Evolutionary conservation across 2,113 vertebrate genomes (phyloP).

Genomic region (Ia io): DNA sequence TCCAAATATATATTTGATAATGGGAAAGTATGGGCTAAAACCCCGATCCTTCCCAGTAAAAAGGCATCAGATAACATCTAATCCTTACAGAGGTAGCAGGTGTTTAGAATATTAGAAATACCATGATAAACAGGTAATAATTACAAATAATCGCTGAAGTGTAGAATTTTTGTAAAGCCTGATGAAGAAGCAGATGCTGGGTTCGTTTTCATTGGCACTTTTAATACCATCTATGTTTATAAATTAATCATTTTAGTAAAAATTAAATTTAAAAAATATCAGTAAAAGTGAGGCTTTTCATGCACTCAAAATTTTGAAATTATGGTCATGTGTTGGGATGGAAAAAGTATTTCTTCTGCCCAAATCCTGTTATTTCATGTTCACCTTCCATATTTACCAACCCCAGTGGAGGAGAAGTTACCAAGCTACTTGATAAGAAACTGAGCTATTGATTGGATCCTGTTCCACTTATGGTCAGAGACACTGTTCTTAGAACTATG

Average conservation of each 20-base stretch:
- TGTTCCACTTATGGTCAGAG: background rate
- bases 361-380: background rate
- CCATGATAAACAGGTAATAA: background rate
- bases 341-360: background rate
- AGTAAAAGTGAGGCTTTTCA: background rate
- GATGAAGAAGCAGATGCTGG: background rate
- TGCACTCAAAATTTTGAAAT: background rate
- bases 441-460: background rate
- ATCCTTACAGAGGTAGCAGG: background rate
- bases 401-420: background rate
- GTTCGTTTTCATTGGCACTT: background rate
- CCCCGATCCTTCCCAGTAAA: background rate
- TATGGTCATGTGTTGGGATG: too few relatives aligned
- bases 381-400: background rate
- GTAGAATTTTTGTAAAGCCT: background rate
- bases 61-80: background rate
- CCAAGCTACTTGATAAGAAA: background rate
- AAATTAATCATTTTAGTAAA: background rate
- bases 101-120: background rate
- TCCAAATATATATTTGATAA: background rate
- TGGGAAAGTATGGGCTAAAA: background rate
- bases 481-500: background rate
- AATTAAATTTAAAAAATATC: background rate
- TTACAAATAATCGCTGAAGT: background rate
- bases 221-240: background rate